Evolutionary conservation across 2,888 invertebrate species (phyloP), one percentile per base, ranked within the genome.

Genomic region (Ganaspis brasiliensis): DNA sequence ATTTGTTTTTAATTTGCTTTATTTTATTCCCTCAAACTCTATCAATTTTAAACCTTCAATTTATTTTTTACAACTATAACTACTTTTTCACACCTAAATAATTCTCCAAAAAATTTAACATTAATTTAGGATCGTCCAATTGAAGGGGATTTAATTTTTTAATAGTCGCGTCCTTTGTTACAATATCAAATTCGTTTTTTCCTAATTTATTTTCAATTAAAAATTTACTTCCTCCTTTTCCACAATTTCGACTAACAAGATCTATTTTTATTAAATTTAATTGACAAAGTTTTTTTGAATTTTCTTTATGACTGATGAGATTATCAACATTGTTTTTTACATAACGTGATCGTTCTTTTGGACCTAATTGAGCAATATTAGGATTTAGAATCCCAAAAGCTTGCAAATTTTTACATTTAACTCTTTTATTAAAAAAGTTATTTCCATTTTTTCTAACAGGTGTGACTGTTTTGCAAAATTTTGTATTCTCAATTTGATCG

Each of bases 21-120:
- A n/a, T 37, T 10, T 49, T 35, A 16, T 40, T 14, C 24, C 40
- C 9, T n/a, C n/a, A n/a, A n/a, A n/a, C n/a, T n/a, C n/a, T n/a
- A n/a, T n/a, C n/a, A n/a, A n/a, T n/a, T n/a, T n/a, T n/a, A 14
- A 59, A 45, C 59, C 52, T 71, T 31, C 12, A 21, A 72, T 74
- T 72, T 77, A 45, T 61, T 45, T 31, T 63, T 72, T 10, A 57
- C 16, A 57, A 24, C 9, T 12, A 37, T 24, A 49, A 73, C 26
- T 67, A 56, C 71, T 77, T 82, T 52, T 81, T 73, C 21, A 84
- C 75, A 45, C 79, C 74, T 31, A 87, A 78, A 83, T 87, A 89
- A 83, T 86, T 87, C 55, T 88, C 84, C 24, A 90, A 84, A 79
- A 88, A 90, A 6, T 81, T 85, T 3, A 89, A 61, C 37, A 88